Evolutionary conservation across 2,113 vertebrate genomes (phyloP).

Genomic region (Chlorocebus sabaeus): DNA sequence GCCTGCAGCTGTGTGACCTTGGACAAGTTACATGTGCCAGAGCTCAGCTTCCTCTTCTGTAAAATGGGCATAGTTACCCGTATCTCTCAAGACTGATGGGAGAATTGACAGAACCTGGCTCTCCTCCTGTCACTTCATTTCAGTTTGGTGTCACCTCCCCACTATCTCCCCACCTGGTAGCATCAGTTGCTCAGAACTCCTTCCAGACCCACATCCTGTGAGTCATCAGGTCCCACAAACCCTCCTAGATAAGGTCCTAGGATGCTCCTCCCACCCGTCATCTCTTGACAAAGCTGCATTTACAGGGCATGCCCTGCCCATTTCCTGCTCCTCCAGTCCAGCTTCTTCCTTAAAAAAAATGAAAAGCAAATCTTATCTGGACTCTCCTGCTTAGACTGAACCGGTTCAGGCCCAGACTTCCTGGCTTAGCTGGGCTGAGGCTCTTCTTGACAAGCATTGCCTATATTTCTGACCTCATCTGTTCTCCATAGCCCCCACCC

Average conservation of each 20-base stretch:
- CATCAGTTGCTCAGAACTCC: neutral
- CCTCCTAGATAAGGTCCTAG: neutral
- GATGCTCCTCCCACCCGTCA: rapidly evolving
- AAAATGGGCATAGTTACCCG: neutral
- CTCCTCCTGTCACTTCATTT: neutral
- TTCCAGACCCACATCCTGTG: neutral
- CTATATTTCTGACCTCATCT: neutral
- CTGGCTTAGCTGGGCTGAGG: rapidly evolving
- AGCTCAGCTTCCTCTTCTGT: neutral
- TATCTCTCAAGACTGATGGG: neutral
- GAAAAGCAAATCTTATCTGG: neutral
- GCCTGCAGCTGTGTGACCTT: neutral
- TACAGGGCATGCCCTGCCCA: neutral
- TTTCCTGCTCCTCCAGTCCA: neutral
- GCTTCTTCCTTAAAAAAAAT: neutral
- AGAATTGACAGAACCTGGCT: neutral
- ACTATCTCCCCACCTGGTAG: neutral
- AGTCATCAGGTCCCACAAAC: neutral
- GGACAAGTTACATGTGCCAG: rapidly evolving
- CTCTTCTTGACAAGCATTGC: neutral
- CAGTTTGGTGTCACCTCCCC: neutral
- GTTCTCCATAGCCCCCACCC: rapidly evolving
- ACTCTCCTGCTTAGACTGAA: neutral
- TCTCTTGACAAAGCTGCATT: neutral
- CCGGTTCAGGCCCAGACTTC: neutral